Evolutionary conservation across 2,888 invertebrate genomes (phyloP), one percentile per base, ranked within the genome.

Genomic region (Lasioglossum vierecki): DNA sequence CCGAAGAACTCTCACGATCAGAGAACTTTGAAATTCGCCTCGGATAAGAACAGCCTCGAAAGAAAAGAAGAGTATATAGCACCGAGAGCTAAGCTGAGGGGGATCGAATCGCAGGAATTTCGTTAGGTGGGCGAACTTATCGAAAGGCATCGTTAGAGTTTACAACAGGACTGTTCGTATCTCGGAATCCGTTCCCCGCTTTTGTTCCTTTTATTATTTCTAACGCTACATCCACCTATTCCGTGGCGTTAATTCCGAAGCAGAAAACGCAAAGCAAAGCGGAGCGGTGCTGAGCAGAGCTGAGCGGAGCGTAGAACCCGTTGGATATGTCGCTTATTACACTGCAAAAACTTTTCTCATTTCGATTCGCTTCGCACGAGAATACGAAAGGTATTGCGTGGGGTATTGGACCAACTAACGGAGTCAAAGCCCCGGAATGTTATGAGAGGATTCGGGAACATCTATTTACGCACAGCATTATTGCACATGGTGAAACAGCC

Each of bases 281-380:
- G 11, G 57, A 1, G 57, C 22, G 11, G 57, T n/a, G 22, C n/a
- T 4, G 57, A 11, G 57, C n/a, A 2, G 9, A 4, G 57, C 22
- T 1, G 26, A 35, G 30, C 30, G 35, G 15, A 46, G 73, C 60
- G 8, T 18, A 66, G 78, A 68, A 72, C 63, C 70, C 35, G 66
- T 73, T 46, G 76, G 80, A 75, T 82, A 84, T 89, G 85, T 89
- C 90, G 92, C 91, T 93, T 93, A 94, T 93, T 93, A 91, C 92
- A 87, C 87, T 88, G 88, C 75, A 85, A 86, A 93, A 94, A 94
- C 93, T 94, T 94, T 94, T 93, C 93, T 93, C 93, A 93, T 94
- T 93, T 89, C 91, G 88, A 84, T 79, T 82, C 87, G 70, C 81
- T 84, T 83, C 86, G 82, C 83, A 70, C 72, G 80, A 60, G 84